phyloP scores from a whole-genome alignment of 2,113 vertebrate species.

The Grantiella picta region DNA sequence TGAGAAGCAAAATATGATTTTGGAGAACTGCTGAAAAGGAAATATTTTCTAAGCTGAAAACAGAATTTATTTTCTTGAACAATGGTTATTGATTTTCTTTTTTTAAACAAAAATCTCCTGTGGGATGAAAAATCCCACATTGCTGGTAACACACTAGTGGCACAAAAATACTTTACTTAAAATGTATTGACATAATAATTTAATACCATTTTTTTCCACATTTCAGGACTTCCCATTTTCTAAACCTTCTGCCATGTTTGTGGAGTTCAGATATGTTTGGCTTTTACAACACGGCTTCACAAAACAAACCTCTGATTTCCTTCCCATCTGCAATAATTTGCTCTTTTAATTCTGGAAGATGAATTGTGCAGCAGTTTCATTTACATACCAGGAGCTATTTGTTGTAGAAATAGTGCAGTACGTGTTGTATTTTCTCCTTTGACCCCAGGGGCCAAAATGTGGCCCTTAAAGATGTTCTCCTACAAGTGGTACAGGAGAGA shows the following conservation, averaged over 20 bases:
- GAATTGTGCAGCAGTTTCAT: not conserved
- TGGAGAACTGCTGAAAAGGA: not conserved
- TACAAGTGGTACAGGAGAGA: not conserved
- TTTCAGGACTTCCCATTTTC: not conserved
- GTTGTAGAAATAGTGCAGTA: not conserved
- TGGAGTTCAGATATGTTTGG: not conserved
- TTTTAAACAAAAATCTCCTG: not conserved
- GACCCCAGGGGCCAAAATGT: accelerated
- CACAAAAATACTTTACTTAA: not conserved
- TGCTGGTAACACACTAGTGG: not conserved
- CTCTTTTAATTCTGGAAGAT: not conserved
- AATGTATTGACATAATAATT: not conserved
- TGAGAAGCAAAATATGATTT: not conserved
- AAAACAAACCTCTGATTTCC: not conserved
- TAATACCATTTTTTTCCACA: not conserved
- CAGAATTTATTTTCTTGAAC: not conserved
- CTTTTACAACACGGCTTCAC: not conserved
- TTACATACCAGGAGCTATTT: not conserved
- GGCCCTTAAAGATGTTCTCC: not conserved
- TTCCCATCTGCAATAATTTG: not conserved
- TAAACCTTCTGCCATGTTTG: not conserved
- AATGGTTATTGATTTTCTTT: conserved; percentile 5
- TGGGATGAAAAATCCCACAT: not conserved
- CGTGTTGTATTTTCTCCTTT: not conserved
- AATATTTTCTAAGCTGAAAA: not conserved